Percentiles rank a stretch among this genome's conserved stretches.
Evolutionary conservation across 2,888 invertebrate species (phyloP).

Genomic region (Sarcophaga variegata): DNA sequence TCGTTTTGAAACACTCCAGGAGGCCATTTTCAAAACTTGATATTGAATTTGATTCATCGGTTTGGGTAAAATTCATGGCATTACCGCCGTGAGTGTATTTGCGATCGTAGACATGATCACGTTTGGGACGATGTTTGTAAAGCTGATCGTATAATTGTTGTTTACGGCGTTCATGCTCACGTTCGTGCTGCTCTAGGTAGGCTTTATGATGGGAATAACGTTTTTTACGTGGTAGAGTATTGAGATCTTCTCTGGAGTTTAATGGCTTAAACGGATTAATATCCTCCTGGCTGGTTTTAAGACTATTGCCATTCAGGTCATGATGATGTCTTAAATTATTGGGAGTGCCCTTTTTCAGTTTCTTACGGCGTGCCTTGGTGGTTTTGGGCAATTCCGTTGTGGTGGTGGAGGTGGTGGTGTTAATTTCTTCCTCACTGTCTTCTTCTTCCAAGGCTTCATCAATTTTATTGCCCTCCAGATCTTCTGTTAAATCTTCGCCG

Average conservation of each 20-base stretch:
- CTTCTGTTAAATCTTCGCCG: constrained; percentile 77
- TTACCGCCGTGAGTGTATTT: constrained; percentile 91
- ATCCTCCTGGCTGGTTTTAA: constrained; percentile 49
- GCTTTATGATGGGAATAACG: constrained; percentile 14
- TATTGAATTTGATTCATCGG: constrained; percentile 86
- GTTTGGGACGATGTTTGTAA: constrained; percentile 76
- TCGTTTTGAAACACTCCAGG: constrained; percentile 89
- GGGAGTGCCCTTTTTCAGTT: constrained; percentile 75
- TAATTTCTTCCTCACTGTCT: constrained; percentile 7
- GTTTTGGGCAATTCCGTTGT: constrained; percentile 47
- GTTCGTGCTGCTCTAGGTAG: background rate
- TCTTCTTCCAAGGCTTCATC: constrained; percentile 28
- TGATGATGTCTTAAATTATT: constrained; percentile 32
- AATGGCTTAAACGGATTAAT: constrained; percentile 9
- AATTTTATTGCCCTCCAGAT: constrained; percentile 55
- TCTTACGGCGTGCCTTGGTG: constrained; percentile 68
- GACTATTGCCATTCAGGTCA: constrained; percentile 62
- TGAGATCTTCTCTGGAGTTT: constrained; percentile 3
- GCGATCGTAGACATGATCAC: constrained; percentile 85
- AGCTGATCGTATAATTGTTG: constrained; percentile 76
- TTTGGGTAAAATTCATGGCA: constrained; percentile 83
- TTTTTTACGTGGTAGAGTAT: constrained; percentile 27
- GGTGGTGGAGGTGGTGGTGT: constrained; percentile 35
- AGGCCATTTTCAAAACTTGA: constrained; percentile 92
- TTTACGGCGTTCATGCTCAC: constrained; percentile 32